phyloP scores from a whole-genome alignment of 92 coral and sea anemone genomes.

The Pocillopora grandis region DNA sequence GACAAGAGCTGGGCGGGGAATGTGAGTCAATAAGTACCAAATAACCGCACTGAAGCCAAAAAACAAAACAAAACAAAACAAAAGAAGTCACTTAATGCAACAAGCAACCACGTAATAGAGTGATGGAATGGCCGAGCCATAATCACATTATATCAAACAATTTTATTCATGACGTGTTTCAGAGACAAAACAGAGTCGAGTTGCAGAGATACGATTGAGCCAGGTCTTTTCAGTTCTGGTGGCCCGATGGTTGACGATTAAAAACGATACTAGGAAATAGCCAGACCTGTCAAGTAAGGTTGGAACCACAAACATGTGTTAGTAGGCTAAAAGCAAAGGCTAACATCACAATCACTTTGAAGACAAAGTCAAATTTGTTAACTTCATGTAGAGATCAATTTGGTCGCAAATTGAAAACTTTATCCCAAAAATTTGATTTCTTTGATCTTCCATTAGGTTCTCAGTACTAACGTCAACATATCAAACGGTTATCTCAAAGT shows the following conservation, averaged over 20 bases:
- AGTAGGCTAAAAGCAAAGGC: neutral
- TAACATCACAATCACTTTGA: neutral
- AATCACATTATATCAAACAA: neutral
- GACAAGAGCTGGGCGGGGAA: too few relatives aligned
- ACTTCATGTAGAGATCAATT: too few relatives aligned
- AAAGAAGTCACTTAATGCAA: neutral
- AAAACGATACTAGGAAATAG: constrained; percentile 28
- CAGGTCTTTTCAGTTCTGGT: neutral
- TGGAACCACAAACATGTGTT: neutral
- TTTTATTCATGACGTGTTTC: neutral
- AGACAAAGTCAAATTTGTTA: neutral
- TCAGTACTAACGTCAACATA: too few relatives aligned
- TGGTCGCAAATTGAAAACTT: too few relatives aligned
- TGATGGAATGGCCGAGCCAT: neutral
- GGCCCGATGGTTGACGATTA: constrained; percentile 3
- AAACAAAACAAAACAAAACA: too few relatives aligned
- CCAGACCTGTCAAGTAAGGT: constrained; percentile 26
- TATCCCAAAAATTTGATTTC: too few relatives aligned
- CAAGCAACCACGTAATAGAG: neutral
- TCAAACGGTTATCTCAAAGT: too few relatives aligned
- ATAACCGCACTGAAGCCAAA: too few relatives aligned
- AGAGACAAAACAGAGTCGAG: neutral
- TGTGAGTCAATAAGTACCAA: too few relatives aligned
- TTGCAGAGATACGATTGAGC: neutral
- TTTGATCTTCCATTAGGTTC: too few relatives aligned